These are phyloP conservation scores for Petroica traversi DNA, from an alignment of 2,113 vertebrate genomes.

Conservation along the genomic window DNA sequence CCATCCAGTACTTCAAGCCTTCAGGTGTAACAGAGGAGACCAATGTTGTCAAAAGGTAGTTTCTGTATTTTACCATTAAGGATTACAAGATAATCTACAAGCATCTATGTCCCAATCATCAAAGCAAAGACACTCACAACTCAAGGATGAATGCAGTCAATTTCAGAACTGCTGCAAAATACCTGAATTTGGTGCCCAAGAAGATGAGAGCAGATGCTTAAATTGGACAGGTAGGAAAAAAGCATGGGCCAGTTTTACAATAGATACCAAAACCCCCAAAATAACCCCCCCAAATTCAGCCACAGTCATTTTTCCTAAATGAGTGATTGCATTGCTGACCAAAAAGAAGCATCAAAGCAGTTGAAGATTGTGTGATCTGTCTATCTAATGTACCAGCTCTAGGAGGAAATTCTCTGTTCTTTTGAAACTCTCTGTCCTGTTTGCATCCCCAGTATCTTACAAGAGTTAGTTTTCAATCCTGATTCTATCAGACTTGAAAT, in stretches of 20 bases:
- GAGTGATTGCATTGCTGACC: not conserved
- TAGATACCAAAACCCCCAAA: not conserved
- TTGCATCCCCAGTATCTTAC: not conserved
- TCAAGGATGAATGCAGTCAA: not conserved
- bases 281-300: not conserved
- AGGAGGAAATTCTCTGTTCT: not conserved
- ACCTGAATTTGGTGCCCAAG: not conserved
- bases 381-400: not conserved
- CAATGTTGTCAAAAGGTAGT: not conserved
- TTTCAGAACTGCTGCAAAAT: not conserved
- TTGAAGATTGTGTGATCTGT: not conserved
- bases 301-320: not conserved
- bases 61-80: not conserved
- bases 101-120: not conserved
- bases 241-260: not conserved
- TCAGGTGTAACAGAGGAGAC: not conserved
- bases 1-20: not conserved
- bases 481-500: not conserved
- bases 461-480: not conserved
- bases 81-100: not conserved
- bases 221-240: not conserved
- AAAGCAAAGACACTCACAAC: not conserved
- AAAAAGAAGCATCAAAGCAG: not conserved
- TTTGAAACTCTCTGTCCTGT: not conserved
- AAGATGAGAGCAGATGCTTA: not conserved